Percentiles rank a stretch among this genome's conserved stretches.
phyloP scores from a whole-genome alignment of 2,797 vertebrate genomes.

The Enteromius anoplus region DNA sequence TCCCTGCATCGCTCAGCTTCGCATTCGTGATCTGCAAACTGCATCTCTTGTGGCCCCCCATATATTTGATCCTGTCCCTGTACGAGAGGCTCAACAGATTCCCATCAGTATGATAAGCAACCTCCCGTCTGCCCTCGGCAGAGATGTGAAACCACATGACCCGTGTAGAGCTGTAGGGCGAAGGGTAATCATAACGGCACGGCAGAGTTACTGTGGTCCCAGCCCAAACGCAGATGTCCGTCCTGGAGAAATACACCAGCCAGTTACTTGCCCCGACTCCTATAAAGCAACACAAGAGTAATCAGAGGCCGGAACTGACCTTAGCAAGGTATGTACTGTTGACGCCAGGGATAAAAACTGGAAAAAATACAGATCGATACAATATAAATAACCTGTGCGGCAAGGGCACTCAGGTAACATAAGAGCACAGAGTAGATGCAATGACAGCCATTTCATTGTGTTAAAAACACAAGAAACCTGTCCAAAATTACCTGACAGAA shows the following conservation, averaged over 20 bases:
- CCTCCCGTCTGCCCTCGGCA: constrained; percentile 72
- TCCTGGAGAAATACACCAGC: constrained; percentile 78
- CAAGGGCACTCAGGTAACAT: constrained; percentile 71
- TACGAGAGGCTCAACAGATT: constrained; percentile 74
- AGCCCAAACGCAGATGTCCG: constrained; percentile 80
- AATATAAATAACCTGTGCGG: constrained; percentile 76
- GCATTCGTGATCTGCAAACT: constrained; percentile 75
- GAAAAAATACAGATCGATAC: constrained; percentile 68
- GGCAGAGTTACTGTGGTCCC: constrained; percentile 79
- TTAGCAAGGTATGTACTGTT: neutral
- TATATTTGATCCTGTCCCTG: constrained; percentile 74
- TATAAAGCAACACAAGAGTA: constrained; percentile 54
- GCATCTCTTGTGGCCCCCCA: constrained; percentile 78
- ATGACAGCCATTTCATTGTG: neutral
- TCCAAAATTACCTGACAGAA: constrained; percentile 73
- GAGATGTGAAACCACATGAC: constrained; percentile 82
- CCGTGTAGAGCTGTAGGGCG: constrained; percentile 72
- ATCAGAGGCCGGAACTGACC: neutral
- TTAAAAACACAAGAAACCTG: neutral
- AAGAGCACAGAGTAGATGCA: constrained; percentile 25
- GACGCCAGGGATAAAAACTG: constrained; percentile 66
- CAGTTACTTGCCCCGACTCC: constrained; percentile 72
- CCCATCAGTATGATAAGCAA: constrained; percentile 73
- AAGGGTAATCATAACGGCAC: constrained; percentile 79
- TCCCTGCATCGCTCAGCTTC: constrained; percentile 76